A percentile compares a stretch with the other conserved stretches of the same genome.
These are phyloP conservation scores for Erebia epiphron DNA, from an alignment of 2,888 invertebrate species.

Conservation along the genomic window DNA sequence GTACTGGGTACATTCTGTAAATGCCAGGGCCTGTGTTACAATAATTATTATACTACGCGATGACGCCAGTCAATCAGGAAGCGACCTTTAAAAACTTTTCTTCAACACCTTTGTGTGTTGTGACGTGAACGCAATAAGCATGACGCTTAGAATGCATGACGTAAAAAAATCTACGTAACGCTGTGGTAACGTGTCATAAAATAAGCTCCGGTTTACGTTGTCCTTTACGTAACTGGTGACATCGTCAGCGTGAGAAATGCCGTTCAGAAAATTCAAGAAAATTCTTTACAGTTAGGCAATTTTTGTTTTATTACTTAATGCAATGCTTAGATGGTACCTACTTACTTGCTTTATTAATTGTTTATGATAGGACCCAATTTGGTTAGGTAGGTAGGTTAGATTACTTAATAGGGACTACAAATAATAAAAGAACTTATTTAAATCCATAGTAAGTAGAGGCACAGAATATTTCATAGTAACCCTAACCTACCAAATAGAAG, in stretches of 20 bases:
- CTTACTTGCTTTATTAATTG: too few species aligned
- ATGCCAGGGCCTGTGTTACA: background rate
- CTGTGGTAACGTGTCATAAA: background rate
- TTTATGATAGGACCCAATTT: too few species aligned
- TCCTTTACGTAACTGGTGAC: background rate
- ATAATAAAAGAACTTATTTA: background rate
- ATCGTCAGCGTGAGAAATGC: background rate
- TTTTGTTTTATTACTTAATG: too few species aligned
- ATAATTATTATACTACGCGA: background rate
- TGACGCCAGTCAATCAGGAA: slow-evolving; percentile 5
- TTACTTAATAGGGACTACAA: too few species aligned
- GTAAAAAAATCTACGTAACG: slow-evolving; percentile 6
- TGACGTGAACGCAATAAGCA: background rate
- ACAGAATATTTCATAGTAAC: too few species aligned
- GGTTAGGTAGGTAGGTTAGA: too few species aligned
- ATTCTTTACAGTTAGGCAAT: too few species aligned
- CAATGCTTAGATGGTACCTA: too few species aligned
- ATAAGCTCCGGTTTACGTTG: background rate
- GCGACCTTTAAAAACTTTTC: background rate
- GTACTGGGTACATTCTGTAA: background rate
- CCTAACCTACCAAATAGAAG: too few species aligned
- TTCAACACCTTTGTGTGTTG: background rate
- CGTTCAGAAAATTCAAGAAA: background rate
- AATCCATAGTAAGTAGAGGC: too few species aligned
- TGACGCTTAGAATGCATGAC: too few species aligned